Evolutionary conservation across 2,888 invertebrate genomes (phyloP).

Genomic region (Heteromurus nitidus): DNA sequence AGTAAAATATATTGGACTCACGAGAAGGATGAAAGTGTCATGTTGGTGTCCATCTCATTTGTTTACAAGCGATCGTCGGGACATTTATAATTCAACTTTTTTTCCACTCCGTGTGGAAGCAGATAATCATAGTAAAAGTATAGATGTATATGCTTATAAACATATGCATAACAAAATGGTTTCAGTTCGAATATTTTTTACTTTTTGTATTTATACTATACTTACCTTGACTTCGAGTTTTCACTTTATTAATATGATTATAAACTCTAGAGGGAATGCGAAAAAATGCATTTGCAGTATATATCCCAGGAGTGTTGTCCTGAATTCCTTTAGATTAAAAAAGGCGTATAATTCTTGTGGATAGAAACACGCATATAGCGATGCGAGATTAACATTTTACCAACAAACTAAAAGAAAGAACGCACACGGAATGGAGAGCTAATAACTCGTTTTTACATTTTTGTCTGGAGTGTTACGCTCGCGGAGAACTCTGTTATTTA

Average conservation of each 20-base stretch:
- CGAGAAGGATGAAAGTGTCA: constrained; percentile 44
- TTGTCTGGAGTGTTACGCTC: constrained; percentile 13
- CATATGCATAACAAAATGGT: too few species aligned
- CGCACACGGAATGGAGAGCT: background rate
- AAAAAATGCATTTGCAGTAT: background rate
- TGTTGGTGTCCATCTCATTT: constrained; percentile 53
- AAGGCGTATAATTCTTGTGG: constrained; percentile 34
- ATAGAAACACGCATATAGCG: background rate
- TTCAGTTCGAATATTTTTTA: too few species aligned
- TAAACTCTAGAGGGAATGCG: constrained; percentile 16
- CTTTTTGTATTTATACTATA: too few species aligned
- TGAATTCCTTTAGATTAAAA: constrained; percentile 21
- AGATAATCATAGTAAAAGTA: too few species aligned
- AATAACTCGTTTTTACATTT: constrained; percentile 21
- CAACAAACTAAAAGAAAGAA: background rate
- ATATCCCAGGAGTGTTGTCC: too few species aligned
- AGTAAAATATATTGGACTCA: constrained; percentile 13
- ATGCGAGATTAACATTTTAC: background rate
- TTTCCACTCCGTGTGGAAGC: too few species aligned
- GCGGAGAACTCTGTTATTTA: constrained; percentile 34
- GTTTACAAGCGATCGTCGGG: constrained; percentile 36
- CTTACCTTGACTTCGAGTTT: too few species aligned
- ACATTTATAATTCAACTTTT: constrained; percentile 53
- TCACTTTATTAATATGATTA: constrained; percentile 18
- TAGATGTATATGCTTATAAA: too few species aligned